Conservation (phyloP, 2,113 vertebrate species). For the Oreochromis spilurus region DNA sequence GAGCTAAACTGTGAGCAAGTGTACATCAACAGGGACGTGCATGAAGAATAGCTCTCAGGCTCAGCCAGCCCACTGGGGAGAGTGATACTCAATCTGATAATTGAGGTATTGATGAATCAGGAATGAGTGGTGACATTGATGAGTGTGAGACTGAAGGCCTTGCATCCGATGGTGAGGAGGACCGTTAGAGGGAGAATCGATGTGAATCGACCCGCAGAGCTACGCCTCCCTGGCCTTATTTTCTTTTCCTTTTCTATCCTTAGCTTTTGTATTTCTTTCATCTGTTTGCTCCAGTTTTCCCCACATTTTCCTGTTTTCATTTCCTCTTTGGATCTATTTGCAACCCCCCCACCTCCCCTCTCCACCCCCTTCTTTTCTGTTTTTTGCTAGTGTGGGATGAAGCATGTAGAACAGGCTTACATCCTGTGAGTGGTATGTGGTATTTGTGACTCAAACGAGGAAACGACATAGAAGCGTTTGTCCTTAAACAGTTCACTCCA, state of each 20-base stretch:
- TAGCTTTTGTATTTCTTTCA: not conserved
- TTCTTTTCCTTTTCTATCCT: not conserved
- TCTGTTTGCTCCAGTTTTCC: not conserved
- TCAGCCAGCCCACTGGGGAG: constrained; percentile 7
- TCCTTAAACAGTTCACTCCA: not conserved
- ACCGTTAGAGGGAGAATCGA: constrained; percentile 37
- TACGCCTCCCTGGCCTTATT: constrained; percentile 6
- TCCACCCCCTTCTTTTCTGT: not conserved
- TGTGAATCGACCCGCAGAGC: constrained; percentile 33
- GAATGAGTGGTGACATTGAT: constrained; percentile 47
- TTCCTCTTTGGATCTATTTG: not conserved
- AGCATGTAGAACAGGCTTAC: not conserved
- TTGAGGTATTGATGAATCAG: constrained; percentile 50
- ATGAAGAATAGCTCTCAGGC: not conserved
- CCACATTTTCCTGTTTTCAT: not conserved
- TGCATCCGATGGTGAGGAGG: constrained; percentile 16
- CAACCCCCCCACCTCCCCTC: not conserved
- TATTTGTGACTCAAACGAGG: not conserved
- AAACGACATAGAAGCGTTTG: not conserved
- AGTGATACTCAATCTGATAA: constrained; percentile 54
- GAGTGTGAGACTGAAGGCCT: constrained; percentile 55
- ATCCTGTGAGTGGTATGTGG: not conserved
- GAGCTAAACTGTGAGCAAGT: not conserved
- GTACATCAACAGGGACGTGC: not conserved
- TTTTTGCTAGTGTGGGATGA: not conserved